Evolutionary conservation across 2,888 invertebrate species (phyloP).

Genomic region (Thymelicus lineola): DNA sequence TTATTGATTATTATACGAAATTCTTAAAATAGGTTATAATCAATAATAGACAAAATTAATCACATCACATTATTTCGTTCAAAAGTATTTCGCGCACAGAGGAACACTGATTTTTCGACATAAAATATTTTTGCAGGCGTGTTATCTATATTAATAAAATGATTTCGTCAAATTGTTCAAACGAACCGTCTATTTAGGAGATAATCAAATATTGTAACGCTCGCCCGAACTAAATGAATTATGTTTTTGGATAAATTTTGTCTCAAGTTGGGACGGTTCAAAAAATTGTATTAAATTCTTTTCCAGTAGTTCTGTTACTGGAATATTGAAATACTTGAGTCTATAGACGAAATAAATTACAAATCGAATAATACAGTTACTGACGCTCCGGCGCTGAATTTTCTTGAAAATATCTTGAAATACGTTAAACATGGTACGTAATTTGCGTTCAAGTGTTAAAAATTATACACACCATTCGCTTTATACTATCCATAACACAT

Average conservation of each 20-base stretch:
- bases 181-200: conserved; percentile 17
- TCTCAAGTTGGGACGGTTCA: conserved; percentile 7
- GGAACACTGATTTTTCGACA: neutral
- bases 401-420: too few relatives aligned
- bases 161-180: conserved; percentile 20
- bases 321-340: neutral
- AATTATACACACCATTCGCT: too few relatives aligned
- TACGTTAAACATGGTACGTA: too few relatives aligned
- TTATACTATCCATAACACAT: too few relatives aligned
- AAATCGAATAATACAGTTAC: neutral
- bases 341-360: neutral
- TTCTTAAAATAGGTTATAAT: neutral
- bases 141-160: conserved; percentile 12
- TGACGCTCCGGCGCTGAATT: neutral
- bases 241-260: conserved; percentile 28
- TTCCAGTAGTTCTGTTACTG: neutral
- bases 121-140: conserved; percentile 1
- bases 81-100: neutral
- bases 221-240: conserved; percentile 20
- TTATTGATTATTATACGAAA: too few relatives aligned
- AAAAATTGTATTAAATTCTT: conserved; percentile 22
- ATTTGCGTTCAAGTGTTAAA: too few relatives aligned
- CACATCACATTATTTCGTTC: neutral
- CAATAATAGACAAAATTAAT: neutral
- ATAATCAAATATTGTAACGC: conserved; percentile 27